Base-by-base conservation (phyloP, 2,113 vertebrate genomes). In the Cyphomyrus plagiostoma region DNA sequence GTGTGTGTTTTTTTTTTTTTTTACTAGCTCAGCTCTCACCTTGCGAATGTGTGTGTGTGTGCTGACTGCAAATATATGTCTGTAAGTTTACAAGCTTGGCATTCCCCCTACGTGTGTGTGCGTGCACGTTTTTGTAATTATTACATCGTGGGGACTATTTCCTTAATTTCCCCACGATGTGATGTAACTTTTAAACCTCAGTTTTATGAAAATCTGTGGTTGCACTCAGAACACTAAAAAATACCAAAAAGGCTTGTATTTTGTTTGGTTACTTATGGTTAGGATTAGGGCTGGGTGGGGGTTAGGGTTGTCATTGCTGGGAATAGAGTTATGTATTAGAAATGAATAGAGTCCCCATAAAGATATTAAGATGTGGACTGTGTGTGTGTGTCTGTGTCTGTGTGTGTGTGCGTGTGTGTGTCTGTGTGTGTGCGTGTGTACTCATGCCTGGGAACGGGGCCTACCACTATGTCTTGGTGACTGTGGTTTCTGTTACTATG, bases 1-100 rank as follows among this genome's bases (percentile, higher is more conserved):
- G 58, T 66, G 90, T 89, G 26, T 56, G 46, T 62, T 86, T 91
- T n/a, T 35, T 35, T 35, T 35, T 35, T 35, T 52, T 5, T 19
- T 53, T 53, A 53, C 52, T 19, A 19, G 17, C 52, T 53, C 52
- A 53, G 52, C 52, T 53, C 52, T 53, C 52, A 53, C 52, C 52
- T 53, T 53, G 52, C 4, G 4, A 53, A 5, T 19, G 52, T 5
- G 4, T 53, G 5, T 19, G 52, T 19, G 52, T 53, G 52, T 53
- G 52, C 52, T 53, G 52, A 53, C 52, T 89, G 35, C 85, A 86
- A 82, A 84, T 91, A 89, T 91, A 89, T 91, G 80, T 87, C 66
- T 89, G 52, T 77, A 50, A 86, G 62, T 70, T 82, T 90, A 90
- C 52, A 53, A 52, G 52, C 52, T 53, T 53, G 52, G 4, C 52